Conservation (phyloP, 2,888 invertebrate species). For the Mycogona germanica region DNA sequence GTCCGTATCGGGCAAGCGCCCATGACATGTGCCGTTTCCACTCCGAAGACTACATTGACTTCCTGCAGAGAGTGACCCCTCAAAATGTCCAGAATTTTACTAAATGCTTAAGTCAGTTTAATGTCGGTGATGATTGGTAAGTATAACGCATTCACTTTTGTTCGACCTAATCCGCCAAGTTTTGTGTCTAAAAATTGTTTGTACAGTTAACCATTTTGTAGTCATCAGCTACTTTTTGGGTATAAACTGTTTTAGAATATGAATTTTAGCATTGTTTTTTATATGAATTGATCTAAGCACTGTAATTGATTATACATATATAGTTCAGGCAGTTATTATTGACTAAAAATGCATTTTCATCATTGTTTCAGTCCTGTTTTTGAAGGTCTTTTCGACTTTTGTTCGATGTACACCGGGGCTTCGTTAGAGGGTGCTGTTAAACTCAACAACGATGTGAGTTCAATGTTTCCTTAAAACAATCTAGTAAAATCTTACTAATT, state of each 20-base stretch:
- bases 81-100: constrained; percentile 88
- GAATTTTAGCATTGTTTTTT: constrained; percentile 5
- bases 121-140: constrained; percentile 91
- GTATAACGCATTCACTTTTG: constrained; percentile 14
- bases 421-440: constrained; percentile 95
- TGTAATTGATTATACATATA: no score
- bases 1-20: constrained; percentile 84
- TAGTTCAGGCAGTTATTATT: no score
- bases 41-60: constrained; percentile 95
- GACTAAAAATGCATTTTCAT: no score
- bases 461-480: no score
- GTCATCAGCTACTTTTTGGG: no score
- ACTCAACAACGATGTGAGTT: constrained; percentile 63
- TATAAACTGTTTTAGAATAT: constrained; percentile 16
- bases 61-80: constrained; percentile 88
- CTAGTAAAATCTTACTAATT: not conserved
- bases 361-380: constrained; percentile 40
- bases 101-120: constrained; percentile 84
- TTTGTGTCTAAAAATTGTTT: no score
- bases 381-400: constrained; percentile 96
- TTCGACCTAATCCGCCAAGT: no score
- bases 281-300: not conserved
- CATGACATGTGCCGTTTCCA: constrained; percentile 98
- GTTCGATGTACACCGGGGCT: constrained; percentile 94
- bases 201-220: no score